Evolutionary conservation across 2,113 vertebrate species (phyloP), one percentile per base, ranked within the genome.

Genomic region (Passer domesticus): DNA sequence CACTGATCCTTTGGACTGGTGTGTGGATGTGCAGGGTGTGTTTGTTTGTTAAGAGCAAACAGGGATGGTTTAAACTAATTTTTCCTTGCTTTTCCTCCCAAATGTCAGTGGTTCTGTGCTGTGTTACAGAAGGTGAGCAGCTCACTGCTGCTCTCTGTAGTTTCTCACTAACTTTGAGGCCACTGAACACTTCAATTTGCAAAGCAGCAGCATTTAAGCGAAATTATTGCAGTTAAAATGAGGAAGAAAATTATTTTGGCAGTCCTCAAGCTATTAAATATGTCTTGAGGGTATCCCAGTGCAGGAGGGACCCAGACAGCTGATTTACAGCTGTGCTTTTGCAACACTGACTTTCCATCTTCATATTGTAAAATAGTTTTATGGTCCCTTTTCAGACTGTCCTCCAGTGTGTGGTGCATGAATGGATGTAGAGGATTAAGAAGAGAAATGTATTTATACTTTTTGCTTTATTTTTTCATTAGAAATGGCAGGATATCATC

Each of bases 401-500:
- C 8, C 37, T 62, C 1, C 24, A 19, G 21, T 5, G 14, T 37
- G 37, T 41, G 13, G 14, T n/a, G 25, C 24, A 7, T 85, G 41
- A 77, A 17, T 30, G 30, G 20, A 16, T 17, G 18, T 12, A 33
- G 27, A 49, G 19, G 28, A 4, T 35, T 31, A 55, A 80, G 22
- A 13, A 60, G 27, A 64, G 23, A 77, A 58, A 67, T 24, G 3
- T 23, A 23, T 90, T 78, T 37, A 22, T 35, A 11, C 8, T 83
- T 67, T 30, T 25, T n/a, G 8, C 20, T 39, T 28, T 72, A 52
- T 43, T 78, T 80, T 64, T 78, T 72, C 41, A 25, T 87, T 96
- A 99, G 99, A 99, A 99, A 98, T 99, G 99, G 99, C 99, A 99
- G 97, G 99, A 99, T 98, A 99, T 99, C 97, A 99, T 99, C 96